Base-by-base conservation (phyloP, 2,113 vertebrate genomes). In the Hippolais icterina region DNA sequence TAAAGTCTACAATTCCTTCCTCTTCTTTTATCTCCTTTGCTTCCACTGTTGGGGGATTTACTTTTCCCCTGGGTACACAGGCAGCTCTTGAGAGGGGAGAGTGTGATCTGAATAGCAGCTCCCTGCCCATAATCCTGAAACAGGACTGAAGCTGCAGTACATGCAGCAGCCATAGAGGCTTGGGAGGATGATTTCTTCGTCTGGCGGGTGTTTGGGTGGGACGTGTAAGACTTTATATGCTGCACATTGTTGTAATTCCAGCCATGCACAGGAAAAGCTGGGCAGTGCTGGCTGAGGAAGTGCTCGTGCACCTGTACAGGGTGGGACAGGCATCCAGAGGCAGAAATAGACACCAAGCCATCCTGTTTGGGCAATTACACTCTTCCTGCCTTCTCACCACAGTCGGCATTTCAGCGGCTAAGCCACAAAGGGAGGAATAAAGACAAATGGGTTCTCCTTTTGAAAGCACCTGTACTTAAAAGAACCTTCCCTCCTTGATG, bases 331-430 rank as follows among this genome's bases (percentile, higher is more conserved):
- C 86, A 69, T 72, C 71, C 60, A 16, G 79, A 82, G 71, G 80
- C 96, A 95, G 89, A 96, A 97, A 94, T 94, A 97, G 94, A 27
- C 70, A 90, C 80, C 25, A 4, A 74, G 82, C 89, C 85, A 44
- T 87, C 94, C 94, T 91, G 80, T 90, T 63, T 74, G 72, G 87
- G 76, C 96, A 94, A 95, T 95, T 92, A 71, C 1, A 23, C 83
- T 90, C 87, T 95, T 95, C 94, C 96, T 96, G 93, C 53, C 2
- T 64, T 66, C 90, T 91, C 87, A 82, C 91, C 54, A 0, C 72
- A 33, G 81, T 10, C 3, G 2, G 68, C 23, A 12, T 74, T 77
- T 82, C 50, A 56, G 94, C 1, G 0, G 79, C 74, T 61, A 5
- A 68, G 78, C 87, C 87, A 35, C 87, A 93, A 70, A 91, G 63